These are phyloP conservation scores for Kuschelorhynchus macadamiae DNA, from an alignment of 2,888 invertebrate genomes.

Conservation along the genomic window DNA sequence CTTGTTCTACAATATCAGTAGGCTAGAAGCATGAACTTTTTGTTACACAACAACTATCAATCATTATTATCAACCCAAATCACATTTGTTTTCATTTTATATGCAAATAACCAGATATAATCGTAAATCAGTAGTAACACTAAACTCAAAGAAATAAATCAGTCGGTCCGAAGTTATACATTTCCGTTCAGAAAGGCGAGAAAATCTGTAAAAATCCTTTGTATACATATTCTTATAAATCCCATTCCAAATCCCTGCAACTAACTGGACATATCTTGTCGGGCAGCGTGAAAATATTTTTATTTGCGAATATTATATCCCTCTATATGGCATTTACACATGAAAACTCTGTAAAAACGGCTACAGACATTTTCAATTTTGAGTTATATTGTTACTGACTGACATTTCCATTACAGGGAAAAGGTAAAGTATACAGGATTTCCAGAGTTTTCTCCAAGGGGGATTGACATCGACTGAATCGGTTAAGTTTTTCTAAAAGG, in stretches of 20 bases:
- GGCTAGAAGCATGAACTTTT: too few relatives aligned
- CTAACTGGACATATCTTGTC: conserved; percentile 2
- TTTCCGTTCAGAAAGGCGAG: too few relatives aligned
- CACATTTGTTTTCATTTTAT: too few relatives aligned
- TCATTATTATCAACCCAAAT: too few relatives aligned
- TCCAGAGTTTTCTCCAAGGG: conserved; percentile 22
- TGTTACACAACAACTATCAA: too few relatives aligned
- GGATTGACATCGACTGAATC: conserved; percentile 26
- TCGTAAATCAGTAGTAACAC: too few relatives aligned
- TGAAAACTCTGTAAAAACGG: conserved; percentile 35
- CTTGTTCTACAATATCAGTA: too few relatives aligned
- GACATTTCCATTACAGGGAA: conserved; percentile 44
- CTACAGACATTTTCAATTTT: conserved; percentile 46
- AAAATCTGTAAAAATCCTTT: neutral
- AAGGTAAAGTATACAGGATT: conserved; percentile 29
- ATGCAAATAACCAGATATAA: too few relatives aligned
- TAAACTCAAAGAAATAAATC: too few relatives aligned
- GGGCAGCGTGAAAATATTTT: conserved; percentile 43
- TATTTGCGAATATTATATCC: conserved; percentile 44
- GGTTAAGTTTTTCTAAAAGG: conserved; percentile 22
- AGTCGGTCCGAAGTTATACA: too few relatives aligned
- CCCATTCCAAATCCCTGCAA: neutral
- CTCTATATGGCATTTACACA: conserved; percentile 45
- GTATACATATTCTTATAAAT: conserved; percentile 2
- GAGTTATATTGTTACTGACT: conserved; percentile 41